A percentile compares a stretch with the other conserved stretches of the same genome.
Evolutionary conservation across 2,797 vertebrate genomes (phyloP).

Genomic region (Ispidina lecontei): DNA sequence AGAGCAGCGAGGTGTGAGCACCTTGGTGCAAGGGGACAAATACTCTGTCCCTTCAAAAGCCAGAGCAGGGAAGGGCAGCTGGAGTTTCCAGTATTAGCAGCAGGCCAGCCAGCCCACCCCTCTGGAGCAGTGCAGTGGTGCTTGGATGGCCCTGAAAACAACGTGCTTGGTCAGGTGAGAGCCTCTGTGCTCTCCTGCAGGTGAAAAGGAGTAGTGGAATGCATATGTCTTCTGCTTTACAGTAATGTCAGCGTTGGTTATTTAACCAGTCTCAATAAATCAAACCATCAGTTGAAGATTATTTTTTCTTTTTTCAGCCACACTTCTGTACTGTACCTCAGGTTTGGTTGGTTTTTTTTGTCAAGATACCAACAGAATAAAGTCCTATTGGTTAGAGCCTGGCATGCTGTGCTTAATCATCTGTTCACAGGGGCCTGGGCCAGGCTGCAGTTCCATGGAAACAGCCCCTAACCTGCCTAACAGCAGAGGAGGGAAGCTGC

Average conservation of each 20-base stretch:
- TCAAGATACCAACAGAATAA: slow-evolving; percentile 70
- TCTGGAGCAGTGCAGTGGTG: neutral
- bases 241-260: neutral
- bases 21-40: neutral
- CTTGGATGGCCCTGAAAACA: neutral
- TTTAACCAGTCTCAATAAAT: neutral
- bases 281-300: neutral
- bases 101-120: neutral
- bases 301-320: slow-evolving; percentile 14
- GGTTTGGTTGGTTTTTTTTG: neutral
- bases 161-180: neutral
- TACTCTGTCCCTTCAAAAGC: neutral
- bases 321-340: slow-evolving; percentile 54
- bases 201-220: slow-evolving; percentile 26
- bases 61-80: neutral
- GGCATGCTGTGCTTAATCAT: neutral
- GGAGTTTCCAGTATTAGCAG: neutral
- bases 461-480: neutral
- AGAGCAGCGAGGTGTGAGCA: neutral
- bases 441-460: neutral
- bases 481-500: neutral
- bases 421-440: neutral
- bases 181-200: neutral
- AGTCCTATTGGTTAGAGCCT: slow-evolving; percentile 55
- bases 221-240: slow-evolving; percentile 20